Evolutionary conservation across 2,888 invertebrate species (phyloP), one percentile per base, ranked within the genome.

Genomic region (Taphrorychus bicolor): DNA sequence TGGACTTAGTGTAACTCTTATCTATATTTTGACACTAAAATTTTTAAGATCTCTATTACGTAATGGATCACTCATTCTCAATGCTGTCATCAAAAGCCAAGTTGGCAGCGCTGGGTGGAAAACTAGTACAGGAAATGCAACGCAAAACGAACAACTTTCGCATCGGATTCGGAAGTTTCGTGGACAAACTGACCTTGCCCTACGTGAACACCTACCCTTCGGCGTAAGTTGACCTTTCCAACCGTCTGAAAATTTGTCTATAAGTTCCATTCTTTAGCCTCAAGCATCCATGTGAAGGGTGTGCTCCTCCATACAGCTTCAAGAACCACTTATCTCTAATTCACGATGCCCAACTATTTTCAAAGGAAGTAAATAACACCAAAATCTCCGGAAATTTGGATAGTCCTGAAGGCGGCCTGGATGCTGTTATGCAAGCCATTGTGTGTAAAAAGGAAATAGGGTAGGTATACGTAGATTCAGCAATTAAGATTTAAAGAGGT

Each of bases 391-490:
- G 79, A 1, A 89, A 88, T 80, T 77, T 89, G 61, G 80, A 81
- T 66, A 70, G 79, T 5, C 83, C 83, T 0, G 95, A 95, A 82
- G 94, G 94, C 5, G 93, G 94, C 0, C 87, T 96, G 54, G 95
- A 96, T 79, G 96, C 93, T 2, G 85, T 96, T 21, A 91, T 95
- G 85, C 96, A 95, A 82, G 91, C 89, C 0, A 89, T 95, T 67
- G 89, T 88, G 3, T 91, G 91, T 75, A 82, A 86, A 71, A 75
- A 88, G 11, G 81, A 87, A 73, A 91, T 94, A 73, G 91, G 91
- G 11, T 71, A 59, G 61, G 45, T 42, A n/a, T n/a, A n/a, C n/a
- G 32, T 32, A 32, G 11, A 7, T 32, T n/a, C n/a, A n/a, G n/a
- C n/a, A n/a, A n/a, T n/a, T n/a, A n/a, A n/a, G n/a, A n/a, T n/a